Conservation (phyloP, 2,888 invertebrate species). For the Orchesella flavescens region DNA sequence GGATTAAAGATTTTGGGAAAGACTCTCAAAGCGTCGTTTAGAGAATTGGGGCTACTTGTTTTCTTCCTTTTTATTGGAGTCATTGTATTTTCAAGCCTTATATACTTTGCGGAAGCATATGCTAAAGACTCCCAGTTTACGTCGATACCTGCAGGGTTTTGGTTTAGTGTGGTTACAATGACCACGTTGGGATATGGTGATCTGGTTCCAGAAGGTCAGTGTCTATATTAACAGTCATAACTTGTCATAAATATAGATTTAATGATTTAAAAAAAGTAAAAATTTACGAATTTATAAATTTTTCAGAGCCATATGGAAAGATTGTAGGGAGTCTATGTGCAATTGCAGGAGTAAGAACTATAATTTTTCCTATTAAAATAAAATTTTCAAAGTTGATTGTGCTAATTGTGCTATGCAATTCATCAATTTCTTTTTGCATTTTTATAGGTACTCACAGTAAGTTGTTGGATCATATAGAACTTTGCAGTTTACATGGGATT, state of each 20-base stretch:
- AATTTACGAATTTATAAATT: background rate
- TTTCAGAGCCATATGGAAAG: slow-evolving; percentile 43
- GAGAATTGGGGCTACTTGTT: slow-evolving; percentile 62
- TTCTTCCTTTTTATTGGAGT: slow-evolving; percentile 67
- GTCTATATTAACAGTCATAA: background rate
- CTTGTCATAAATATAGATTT: background rate
- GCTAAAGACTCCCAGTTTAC: slow-evolving; percentile 13
- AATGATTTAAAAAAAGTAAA: background rate
- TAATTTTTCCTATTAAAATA: background rate
- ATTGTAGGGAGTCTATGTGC: slow-evolving; percentile 61
- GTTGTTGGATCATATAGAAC: background rate
- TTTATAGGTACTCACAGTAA: slow-evolving; percentile 24
- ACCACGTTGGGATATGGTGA: slow-evolving; percentile 67
- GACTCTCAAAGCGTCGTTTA: slow-evolving; percentile 66
- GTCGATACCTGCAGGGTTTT: slow-evolving; percentile 61
- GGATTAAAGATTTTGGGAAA: slow-evolving; percentile 67
- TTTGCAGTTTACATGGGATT: too few relatives aligned
- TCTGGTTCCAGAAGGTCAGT: slow-evolving; percentile 41
- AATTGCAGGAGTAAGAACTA: slow-evolving; percentile 63
- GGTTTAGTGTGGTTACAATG: slow-evolving; percentile 65
- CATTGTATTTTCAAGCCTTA: slow-evolving; percentile 61
- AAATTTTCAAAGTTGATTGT: too few relatives aligned
- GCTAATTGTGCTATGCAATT: too few relatives aligned
- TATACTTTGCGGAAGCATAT: slow-evolving; percentile 58
- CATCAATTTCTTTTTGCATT: background rate